These are phyloP conservation scores for Martes martes DNA, from an alignment of 2,113 vertebrate species.

Conservation along the genomic window DNA sequence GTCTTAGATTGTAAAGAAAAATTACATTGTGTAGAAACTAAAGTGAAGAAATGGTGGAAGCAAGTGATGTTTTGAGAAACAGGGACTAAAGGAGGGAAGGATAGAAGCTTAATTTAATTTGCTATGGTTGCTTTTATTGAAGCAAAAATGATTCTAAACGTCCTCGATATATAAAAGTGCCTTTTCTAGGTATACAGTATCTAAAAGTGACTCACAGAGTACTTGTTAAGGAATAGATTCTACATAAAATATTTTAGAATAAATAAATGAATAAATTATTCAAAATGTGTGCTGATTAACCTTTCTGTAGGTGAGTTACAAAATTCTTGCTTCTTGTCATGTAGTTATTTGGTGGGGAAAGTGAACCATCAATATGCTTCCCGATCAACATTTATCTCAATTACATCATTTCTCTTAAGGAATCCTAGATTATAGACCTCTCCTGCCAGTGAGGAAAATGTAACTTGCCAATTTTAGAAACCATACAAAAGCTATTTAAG, in stretches of 20 bases:
- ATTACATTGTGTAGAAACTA: rapidly evolving
- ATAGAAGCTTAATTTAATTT: not conserved
- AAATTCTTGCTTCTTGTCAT: not conserved
- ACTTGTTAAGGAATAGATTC: not conserved
- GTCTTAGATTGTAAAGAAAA: not conserved
- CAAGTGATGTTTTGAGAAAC: not conserved
- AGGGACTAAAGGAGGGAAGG: not conserved
- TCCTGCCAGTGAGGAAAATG: not conserved
- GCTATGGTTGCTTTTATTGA: not conserved
- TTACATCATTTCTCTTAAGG: not conserved
- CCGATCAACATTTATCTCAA: not conserved
- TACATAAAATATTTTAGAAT: not conserved
- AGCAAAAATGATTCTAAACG: not conserved
- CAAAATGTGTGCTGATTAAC: not conserved
- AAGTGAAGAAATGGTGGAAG: not conserved
- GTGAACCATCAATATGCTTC: not conserved
- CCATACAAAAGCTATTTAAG: not conserved
- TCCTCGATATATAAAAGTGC: not conserved
- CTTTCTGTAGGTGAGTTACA: not conserved
- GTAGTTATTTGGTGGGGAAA: not conserved
- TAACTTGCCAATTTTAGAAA: not conserved
- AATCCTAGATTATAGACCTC: not conserved
- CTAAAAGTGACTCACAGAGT: not conserved
- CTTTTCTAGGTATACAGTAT: not conserved
- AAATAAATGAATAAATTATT: not conserved